Evolutionary conservation across 2,113 vertebrate species (phyloP).

Genomic region (Rhinolophus ferrumequinum): DNA sequence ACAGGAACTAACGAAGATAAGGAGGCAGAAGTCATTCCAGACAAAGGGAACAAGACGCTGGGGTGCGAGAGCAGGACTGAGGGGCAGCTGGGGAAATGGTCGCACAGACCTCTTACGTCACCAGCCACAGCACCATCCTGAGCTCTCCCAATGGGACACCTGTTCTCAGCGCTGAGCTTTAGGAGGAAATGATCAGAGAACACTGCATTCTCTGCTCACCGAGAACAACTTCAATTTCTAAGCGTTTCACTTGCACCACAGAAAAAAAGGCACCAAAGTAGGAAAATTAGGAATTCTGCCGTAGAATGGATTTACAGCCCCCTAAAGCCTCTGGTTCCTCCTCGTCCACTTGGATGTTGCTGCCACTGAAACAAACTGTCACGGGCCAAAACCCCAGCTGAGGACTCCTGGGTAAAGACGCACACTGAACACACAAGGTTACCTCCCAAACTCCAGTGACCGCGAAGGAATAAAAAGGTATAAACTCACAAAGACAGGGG

Average conservation of each 20-base stretch:
- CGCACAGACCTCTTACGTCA: not conserved
- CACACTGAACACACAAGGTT: not conserved
- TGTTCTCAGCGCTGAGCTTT: fast-evolving
- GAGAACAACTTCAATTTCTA: not conserved
- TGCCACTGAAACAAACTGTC: not conserved
- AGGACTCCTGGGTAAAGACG: not conserved
- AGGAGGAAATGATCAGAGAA: not conserved
- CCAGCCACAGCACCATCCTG: not conserved
- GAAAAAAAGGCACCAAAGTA: not conserved
- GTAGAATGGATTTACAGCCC: not conserved
- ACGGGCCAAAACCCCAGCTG: not conserved
- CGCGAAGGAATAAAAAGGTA: not conserved
- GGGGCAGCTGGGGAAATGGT: not conserved
- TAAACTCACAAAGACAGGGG: not conserved
- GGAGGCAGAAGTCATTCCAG: not conserved
- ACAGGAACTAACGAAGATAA: not conserved
- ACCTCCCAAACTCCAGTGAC: not conserved
- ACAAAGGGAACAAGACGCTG: not conserved
- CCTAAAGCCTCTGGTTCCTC: not conserved
- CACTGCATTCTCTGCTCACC: too few species aligned
- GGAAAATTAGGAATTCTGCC: not conserved
- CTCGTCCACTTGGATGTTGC: not conserved
- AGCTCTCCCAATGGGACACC: not conserved
- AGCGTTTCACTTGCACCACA: not conserved
- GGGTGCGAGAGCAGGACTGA: not conserved